phyloP scores from a whole-genome alignment of 2,888 invertebrate species.

The Pemphredon lugubris region DNA sequence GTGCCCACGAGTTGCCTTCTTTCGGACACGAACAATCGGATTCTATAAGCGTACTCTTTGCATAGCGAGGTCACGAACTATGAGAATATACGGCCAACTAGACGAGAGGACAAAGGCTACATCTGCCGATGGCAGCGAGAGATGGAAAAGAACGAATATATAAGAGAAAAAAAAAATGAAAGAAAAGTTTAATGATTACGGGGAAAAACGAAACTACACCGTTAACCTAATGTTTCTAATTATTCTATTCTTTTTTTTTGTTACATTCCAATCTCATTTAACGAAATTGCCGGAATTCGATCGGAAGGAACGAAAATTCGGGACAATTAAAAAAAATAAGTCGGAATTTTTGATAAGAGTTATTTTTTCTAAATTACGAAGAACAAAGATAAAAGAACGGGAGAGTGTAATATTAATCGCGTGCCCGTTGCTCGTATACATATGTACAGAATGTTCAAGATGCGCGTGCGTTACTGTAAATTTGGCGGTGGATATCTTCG shows the following conservation, averaged over 20 bases:
- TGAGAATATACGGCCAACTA: slow-evolving; percentile 11
- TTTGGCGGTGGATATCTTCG: neutral
- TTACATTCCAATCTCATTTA: slow-evolving; percentile 1
- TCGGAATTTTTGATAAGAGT: no score
- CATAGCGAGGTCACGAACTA: slow-evolving; percentile 40
- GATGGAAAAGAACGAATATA: neutral
- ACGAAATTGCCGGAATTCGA: neutral
- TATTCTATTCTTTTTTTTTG: neutral
- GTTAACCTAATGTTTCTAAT: neutral
- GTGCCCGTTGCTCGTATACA: neutral
- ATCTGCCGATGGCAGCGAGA: neutral
- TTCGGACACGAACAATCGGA: slow-evolving; percentile 48
- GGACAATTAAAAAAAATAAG: neutral
- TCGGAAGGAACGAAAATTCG: neutral
- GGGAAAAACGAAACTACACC: neutral
- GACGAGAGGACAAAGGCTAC: slow-evolving; percentile 1
- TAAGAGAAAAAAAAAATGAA: no score
- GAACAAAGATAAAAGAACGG: no score
- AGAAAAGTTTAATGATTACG: no score
- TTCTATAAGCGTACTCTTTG: slow-evolving; percentile 52
- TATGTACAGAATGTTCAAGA: neutral
- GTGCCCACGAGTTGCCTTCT: slow-evolving; percentile 11
- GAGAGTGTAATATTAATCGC: no score
- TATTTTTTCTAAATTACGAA: no score
- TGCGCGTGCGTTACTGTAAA: neutral